Evolutionary conservation across 2,888 invertebrate species (phyloP), one percentile per base, ranked within the genome.

Genomic region (Lithophane semibrunnea): DNA sequence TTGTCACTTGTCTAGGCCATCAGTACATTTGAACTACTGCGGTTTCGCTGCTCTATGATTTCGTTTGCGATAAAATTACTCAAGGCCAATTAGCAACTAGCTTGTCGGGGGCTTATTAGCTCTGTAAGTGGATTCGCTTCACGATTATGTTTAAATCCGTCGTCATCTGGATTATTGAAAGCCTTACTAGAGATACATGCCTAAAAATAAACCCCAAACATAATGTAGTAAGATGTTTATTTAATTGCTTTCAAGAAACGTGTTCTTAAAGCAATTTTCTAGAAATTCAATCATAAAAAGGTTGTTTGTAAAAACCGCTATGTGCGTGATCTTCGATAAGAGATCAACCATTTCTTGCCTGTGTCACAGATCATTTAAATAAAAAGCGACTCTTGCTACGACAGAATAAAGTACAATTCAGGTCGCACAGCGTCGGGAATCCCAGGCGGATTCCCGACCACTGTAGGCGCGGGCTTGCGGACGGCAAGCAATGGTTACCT

Each of bases 121-220:
- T 66, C 61, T 52, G 49, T 66, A 66, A 78, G 65, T 77, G 60
- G 64, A 80, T 84, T 72, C 13, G 37, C 44, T 75, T 81, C 58
- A 71, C 16, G 49, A 49, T 73, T 60, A 54, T 49, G 29, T 64
- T 69, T 5, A 49, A n/a, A 49, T 71, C 24, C 47, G 47, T 18
- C 65, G 75, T 84, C 47, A 65, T 60, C 66, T 13, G 60, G 70
- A 67, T 84, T 83, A 82, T 75, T 64, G 83, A 65, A 67, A 76
- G 52, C 8, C 58, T 58, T 58, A 21, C 12, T 49, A 47, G 12
- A 65, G 3, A 16, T 56, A 63, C 13, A 49, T 24, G 47, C 13
- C 5, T n/a, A 52, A 37, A n/a, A 49, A 73, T 73, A 37, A 73
- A 21, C 16, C 29, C 21, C 2, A 12, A 54, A 21, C 12, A 60